phyloP scores from a whole-genome alignment of 2,113 vertebrate species.

The Gobiocypris rarus region DNA sequence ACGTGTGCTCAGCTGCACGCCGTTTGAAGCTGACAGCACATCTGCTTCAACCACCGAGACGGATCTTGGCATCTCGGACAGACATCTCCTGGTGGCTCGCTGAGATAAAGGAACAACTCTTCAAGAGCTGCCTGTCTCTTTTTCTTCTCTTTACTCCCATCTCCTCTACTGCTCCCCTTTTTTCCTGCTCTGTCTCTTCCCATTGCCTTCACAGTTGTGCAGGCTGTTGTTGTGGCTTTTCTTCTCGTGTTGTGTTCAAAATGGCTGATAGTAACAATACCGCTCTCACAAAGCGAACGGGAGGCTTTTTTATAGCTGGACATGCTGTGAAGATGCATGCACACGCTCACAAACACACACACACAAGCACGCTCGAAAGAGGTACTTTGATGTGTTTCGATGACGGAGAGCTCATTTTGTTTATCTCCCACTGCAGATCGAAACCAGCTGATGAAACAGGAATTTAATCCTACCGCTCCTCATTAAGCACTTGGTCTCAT shows the following conservation, averaged over 20 bases:
- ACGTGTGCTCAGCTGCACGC: slow-evolving; percentile 79
- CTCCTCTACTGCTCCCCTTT: slow-evolving; percentile 33
- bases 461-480: slow-evolving; percentile 57
- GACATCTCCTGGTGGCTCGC: slow-evolving; percentile 74
- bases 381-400: slow-evolving; percentile 53
- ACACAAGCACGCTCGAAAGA: slow-evolving; percentile 19
- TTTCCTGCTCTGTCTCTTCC: slow-evolving; percentile 52
- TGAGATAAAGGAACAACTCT: slow-evolving; percentile 56
- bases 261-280: slow-evolving; percentile 55
- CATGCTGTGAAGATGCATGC: slow-evolving; percentile 36
- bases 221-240: slow-evolving; percentile 44
- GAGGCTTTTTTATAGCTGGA: slow-evolving; percentile 32
- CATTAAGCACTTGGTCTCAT: slow-evolving; percentile 53
- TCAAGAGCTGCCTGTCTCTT: slow-evolving; percentile 51
- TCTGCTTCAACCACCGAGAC: slow-evolving; percentile 84
- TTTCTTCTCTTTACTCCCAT: slow-evolving; percentile 48
- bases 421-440: slow-evolving; percentile 54
- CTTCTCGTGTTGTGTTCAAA: slow-evolving; percentile 49
- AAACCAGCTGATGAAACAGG: slow-evolving; percentile 56
- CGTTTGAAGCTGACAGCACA: slow-evolving; percentile 86
- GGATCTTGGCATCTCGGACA: slow-evolving; percentile 86
- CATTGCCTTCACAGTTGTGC: slow-evolving; percentile 50
- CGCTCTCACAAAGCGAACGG: not conserved
- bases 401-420: slow-evolving; percentile 50
- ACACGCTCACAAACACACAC: not conserved